Percentiles rank a stretch among this genome's conserved stretches.
phyloP scores from a whole-genome alignment of 2,113 vertebrate genomes.

The Paraplagusia blochii region DNA sequence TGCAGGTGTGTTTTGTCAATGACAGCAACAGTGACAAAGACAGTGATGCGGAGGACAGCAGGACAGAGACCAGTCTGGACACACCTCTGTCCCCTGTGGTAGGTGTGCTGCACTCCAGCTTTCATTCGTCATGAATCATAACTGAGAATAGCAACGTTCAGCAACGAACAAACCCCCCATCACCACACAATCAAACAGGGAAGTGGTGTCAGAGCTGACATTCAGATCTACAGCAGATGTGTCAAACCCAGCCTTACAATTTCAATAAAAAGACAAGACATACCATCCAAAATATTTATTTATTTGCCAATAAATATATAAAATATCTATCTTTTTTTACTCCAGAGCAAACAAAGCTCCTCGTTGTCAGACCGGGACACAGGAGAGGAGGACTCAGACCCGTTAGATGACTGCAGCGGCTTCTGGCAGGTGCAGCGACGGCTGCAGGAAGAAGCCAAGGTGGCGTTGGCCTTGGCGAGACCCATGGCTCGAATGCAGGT shows the following conservation, averaged over 20 bases:
- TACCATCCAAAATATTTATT: no score
- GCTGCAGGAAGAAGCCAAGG: conserved; percentile 93
- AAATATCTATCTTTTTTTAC: no score
- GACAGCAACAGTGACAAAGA: conserved; percentile 98
- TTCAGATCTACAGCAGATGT: no score
- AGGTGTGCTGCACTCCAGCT: conserved; percentile 7
- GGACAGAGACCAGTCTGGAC: conserved; percentile 95
- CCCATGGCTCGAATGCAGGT: conserved; percentile 99
- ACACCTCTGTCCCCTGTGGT: conserved; percentile 94
- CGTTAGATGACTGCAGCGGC: conserved; percentile 92
- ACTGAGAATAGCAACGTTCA: background rate
- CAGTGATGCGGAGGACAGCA: conserved; percentile 95
- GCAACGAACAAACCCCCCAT: no score
- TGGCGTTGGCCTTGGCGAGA: conserved; percentile 92
- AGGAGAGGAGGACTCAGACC: conserved; percentile 91
- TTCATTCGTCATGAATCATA: background rate
- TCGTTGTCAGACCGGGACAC: conserved; percentile 95
- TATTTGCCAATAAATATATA: no score
- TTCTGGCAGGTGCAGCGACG: conserved; percentile 92
- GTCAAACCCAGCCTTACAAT: no score
- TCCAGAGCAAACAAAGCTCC: conserved; percentile 95
- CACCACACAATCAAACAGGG: no score
- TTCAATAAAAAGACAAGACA: no score
- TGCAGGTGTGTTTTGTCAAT: conserved; percentile 97
- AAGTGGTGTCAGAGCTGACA: no score